phyloP scores from a whole-genome alignment of 2,797 vertebrate species.

The Psittacula derbiana region DNA sequence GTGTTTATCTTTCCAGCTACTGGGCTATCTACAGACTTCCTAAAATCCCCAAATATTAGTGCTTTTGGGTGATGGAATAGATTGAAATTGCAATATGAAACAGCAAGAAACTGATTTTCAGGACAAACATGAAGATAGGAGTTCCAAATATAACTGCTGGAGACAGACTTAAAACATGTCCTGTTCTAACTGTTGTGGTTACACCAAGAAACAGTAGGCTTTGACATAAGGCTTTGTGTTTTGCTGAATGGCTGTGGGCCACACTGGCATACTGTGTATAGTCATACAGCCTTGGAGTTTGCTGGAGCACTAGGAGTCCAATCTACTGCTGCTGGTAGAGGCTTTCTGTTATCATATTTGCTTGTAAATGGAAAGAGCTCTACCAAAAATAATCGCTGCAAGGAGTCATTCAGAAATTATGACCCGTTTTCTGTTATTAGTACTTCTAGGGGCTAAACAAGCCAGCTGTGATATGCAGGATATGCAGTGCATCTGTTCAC shows the following conservation, averaged over 20 bases:
- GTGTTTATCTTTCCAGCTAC: not conserved
- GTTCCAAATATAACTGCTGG: not conserved
- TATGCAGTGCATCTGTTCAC: not conserved
- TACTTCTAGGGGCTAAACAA: not conserved
- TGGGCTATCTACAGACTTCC: not conserved
- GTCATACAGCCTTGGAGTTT: not conserved
- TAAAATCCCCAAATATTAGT: not conserved
- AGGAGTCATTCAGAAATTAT: not conserved
- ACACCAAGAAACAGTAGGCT: not conserved
- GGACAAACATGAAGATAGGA: not conserved
- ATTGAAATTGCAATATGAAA: not conserved
- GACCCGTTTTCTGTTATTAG: not conserved
- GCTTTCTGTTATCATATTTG: not conserved
- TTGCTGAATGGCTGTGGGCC: not conserved
- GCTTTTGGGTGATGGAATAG: not conserved
- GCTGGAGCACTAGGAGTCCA: fast-evolving
- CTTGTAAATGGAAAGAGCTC: not conserved
- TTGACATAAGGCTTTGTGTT: not conserved
- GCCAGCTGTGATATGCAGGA: not conserved
- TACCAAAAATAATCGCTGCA: not conserved
- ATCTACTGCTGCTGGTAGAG: not conserved
- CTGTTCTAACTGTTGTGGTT: not conserved
- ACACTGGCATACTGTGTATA: too few species aligned
- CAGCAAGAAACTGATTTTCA: not conserved
- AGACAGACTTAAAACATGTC: not conserved